Base-by-base conservation (phyloP, 2,113 vertebrate genomes). In the Actenoides lindsayi region DNA sequence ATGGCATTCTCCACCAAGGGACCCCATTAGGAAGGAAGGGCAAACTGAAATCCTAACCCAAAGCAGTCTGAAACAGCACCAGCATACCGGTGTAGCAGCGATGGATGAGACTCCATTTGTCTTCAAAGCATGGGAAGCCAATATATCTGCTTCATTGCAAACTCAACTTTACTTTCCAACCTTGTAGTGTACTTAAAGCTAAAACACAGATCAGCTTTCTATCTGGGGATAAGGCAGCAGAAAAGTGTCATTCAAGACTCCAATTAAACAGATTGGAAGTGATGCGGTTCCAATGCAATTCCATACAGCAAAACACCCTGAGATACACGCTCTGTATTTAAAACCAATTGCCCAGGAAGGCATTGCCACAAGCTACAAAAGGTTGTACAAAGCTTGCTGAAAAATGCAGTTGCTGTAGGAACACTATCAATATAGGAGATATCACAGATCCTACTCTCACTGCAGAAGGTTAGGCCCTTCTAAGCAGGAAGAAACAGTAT, bases 11-110 rank as follows among this genome's bases (percentile, higher is more conserved):
- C 88, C 96, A 97, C 94, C 98, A 97, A 96, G 98, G 97, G 97
- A 98, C 95, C 94, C 98, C 97, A 97, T 98, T 97, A 98, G 94
- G 96, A 97, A 96, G 91, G 96, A 97, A 97, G 97, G 95, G 96
- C 95, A 96, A 84, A 77, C 81, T 93, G 90, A 96, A 89, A 73
- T 94, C 76, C 97, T 96, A 97, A 96, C 89, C 81, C 65, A 95
- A 97, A 81, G 94, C 89, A 87, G 63, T 48, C 57, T 79, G 95
- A 94, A 97, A 94, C 42, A 89, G 79, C 91, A 87, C 92, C 46
- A 1, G 82, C 69, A 82, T 33, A 42, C 92, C 70, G 50, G 96
- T 67, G 12, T 33, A 91, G 74, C 85, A 69, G 77, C 91, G 54
- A 93, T 57, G 77, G 93, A 97, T 97, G 91, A 97, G 97, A 88